A percentile compares a stretch with the other conserved stretches of the same genome.
These are phyloP conservation scores for Setipinna tenuifilis DNA, from an alignment of 2,797 vertebrate genomes.

Conservation along the genomic window DNA sequence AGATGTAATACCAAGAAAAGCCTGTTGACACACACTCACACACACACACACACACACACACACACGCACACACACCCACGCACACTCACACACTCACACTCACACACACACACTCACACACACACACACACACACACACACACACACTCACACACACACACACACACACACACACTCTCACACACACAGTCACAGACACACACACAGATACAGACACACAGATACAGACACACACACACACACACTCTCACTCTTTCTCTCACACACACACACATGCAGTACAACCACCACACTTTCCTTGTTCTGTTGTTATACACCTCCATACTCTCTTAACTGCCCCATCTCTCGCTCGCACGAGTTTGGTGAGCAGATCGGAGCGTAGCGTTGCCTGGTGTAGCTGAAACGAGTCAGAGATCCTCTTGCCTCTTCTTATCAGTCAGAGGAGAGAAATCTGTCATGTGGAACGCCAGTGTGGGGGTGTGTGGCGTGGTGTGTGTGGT, in stretches of 20 bases:
- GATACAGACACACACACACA: too few relatives aligned
- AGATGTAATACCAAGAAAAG: not conserved
- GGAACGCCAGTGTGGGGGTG: conserved; percentile 31
- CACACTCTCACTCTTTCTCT: too few relatives aligned
- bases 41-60: not conserved
- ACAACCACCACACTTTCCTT: too few relatives aligned
- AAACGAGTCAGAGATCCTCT: conserved; percentile 27
- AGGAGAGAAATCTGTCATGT: conserved; percentile 30
- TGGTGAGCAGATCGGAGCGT: too few relatives aligned
- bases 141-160: conserved; percentile 15
- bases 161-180: conserved; percentile 12
- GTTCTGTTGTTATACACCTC: too few relatives aligned
- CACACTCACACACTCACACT: conserved; percentile 16
- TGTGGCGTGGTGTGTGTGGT: too few relatives aligned
- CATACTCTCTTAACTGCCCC: too few relatives aligned
- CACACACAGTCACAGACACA: too few relatives aligned
- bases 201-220: too few relatives aligned
- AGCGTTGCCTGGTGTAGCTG: not conserved
- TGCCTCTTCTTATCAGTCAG: conserved; percentile 35
- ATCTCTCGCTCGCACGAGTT: too few relatives aligned
- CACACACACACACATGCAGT: too few relatives aligned
- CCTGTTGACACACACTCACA: not conserved
- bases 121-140: conserved; percentile 25
- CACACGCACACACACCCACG: conserved; percentile 39
- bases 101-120: conserved; percentile 25